Evolutionary conservation across 2,797 vertebrate species (phyloP).

Genomic region (Falco naumanni): DNA sequence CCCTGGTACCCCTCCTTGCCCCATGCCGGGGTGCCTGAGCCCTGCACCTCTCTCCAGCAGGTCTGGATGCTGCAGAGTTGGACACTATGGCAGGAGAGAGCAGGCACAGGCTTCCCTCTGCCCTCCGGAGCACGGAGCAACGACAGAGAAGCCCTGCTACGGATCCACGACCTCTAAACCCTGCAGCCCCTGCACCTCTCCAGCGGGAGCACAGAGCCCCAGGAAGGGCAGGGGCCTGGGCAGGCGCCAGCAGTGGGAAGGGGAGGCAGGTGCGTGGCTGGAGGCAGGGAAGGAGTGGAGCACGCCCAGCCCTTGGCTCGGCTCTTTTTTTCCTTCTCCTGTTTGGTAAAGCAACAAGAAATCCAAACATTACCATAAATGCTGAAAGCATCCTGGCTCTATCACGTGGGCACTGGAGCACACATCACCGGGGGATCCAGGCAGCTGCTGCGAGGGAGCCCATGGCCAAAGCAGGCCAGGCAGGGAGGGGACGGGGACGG

Average conservation of each 20-base stretch:
- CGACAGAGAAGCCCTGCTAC: background rate
- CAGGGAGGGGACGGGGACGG: background rate
- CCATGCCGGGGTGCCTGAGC: background rate
- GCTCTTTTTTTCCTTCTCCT: background rate
- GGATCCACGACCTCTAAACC: accelerated
- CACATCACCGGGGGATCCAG: background rate
- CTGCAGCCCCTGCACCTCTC: background rate
- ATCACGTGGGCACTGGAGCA: background rate
- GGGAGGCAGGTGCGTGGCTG: background rate
- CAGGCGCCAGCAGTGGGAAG: background rate
- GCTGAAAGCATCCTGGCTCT: conserved; percentile 59
- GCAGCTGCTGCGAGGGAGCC: background rate
- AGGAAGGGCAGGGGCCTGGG: background rate
- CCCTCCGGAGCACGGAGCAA: background rate
- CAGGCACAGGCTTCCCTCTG: background rate
- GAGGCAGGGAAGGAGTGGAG: background rate
- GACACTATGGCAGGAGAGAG: too few species aligned
- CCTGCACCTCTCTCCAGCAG: background rate
- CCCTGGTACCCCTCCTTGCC: background rate
- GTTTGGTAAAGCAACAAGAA: background rate
- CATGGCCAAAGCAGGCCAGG: background rate
- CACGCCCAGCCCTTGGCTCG: background rate
- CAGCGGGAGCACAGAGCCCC: accelerated
- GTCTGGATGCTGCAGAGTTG: background rate
- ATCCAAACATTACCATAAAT: conserved; percentile 81